These are phyloP conservation scores for Daphoenositta chrysoptera DNA, from an alignment of 2,113 vertebrate genomes.

Conservation along the genomic window DNA sequence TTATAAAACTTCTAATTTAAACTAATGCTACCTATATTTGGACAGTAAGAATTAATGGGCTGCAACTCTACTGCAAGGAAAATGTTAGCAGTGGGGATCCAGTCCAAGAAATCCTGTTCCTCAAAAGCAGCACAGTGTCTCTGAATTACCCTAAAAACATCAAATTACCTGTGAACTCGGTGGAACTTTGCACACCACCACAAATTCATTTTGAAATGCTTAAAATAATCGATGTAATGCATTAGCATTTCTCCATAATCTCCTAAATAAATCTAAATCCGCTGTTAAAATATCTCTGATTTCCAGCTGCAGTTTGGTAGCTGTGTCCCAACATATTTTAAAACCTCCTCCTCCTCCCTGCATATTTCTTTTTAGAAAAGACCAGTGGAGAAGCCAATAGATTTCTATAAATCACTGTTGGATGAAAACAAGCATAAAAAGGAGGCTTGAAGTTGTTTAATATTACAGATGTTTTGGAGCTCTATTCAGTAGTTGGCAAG, in stretches of 20 bases:
- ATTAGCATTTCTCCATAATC: slow-evolving; percentile 42
- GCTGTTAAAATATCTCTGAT: slow-evolving; percentile 37
- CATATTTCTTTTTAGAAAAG: slow-evolving; percentile 48
- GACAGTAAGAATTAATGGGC: slow-evolving; percentile 40
- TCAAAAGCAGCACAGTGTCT: not conserved
- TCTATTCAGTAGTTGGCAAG: slow-evolving; percentile 61
- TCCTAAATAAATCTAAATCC: slow-evolving; percentile 42
- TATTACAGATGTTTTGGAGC: slow-evolving; percentile 61
- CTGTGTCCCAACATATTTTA: not conserved
- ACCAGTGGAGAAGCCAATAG: slow-evolving; percentile 34
- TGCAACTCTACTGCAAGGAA: not conserved
- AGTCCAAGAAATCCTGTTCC: slow-evolving; percentile 22
- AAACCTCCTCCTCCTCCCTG: not conserved
- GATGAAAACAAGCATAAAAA: slow-evolving; percentile 57
- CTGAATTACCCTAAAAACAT: not conserved
- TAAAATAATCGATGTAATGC: not conserved
- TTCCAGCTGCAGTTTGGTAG: slow-evolving; percentile 38
- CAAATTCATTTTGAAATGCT: not conserved
- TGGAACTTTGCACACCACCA: not conserved
- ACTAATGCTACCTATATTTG: slow-evolving; percentile 60
- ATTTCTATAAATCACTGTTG: slow-evolving; percentile 60
- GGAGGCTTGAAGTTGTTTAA: slow-evolving; percentile 64
- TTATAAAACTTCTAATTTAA: slow-evolving; percentile 61
- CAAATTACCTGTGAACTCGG: not conserved
- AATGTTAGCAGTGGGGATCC: not conserved